Conservation (phyloP, 2,113 vertebrate genomes). For the Edolisoma coerulescens region DNA sequence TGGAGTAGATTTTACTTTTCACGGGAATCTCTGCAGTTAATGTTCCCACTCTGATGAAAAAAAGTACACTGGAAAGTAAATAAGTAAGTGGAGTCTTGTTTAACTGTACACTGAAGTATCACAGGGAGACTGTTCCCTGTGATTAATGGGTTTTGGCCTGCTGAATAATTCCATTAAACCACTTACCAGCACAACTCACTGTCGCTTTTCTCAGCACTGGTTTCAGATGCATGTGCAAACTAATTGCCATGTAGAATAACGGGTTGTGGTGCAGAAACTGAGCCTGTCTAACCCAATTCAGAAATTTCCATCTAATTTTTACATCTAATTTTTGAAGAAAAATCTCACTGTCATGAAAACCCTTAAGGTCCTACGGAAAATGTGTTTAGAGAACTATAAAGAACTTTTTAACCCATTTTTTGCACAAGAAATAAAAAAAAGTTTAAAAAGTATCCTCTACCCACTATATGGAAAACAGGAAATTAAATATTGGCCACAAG, state of each 20-base stretch:
- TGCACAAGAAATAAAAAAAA: not conserved
- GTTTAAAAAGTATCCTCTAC: not conserved
- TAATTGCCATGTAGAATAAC: not conserved
- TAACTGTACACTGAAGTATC: not conserved
- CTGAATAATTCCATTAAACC: conserved; percentile 26
- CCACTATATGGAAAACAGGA: conserved; percentile 9
- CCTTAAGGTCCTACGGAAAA: not conserved
- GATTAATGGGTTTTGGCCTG: conserved; percentile 41
- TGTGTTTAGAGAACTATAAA: not conserved
- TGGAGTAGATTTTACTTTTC: conserved; percentile 10
- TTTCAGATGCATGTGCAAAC: not conserved
- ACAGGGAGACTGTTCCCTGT: not conserved
- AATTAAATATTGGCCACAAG: conserved; percentile 9
- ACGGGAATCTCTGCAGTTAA: not conserved
- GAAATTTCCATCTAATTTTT: not conserved
- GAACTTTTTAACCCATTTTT: not conserved
- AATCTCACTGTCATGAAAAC: not conserved
- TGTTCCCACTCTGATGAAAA: not conserved
- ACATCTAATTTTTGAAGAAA: not conserved
- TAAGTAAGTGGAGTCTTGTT: not conserved
- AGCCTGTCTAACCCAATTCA: not conserved
- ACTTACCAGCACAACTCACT: not conserved
- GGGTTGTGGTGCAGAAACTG: not conserved
- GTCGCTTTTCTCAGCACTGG: not conserved
- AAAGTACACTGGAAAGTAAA: conserved; percentile 1